Base-by-base conservation (phyloP, 2,797 vertebrate genomes). In the Sebastes steindachneri region DNA sequence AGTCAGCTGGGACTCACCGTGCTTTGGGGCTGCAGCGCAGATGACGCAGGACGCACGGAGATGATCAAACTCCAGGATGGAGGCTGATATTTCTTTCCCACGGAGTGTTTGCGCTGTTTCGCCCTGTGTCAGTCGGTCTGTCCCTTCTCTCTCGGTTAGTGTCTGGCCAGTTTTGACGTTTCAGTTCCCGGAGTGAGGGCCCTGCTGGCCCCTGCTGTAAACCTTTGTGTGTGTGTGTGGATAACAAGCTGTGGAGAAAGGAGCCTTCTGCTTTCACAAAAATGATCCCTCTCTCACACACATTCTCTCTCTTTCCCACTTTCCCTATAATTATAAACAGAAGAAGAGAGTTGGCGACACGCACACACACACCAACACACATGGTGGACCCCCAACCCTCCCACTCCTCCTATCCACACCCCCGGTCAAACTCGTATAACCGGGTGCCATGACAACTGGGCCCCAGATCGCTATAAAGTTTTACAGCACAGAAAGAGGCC, bases 401-500 rank as follows among this genome's bases (percentile, higher is more conserved):
- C 41, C 5, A 6, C 83, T 53, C 35, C 60, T 60, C 21, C 35
- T 55, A 63, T 55, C 55, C 77, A 72, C 65, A 77, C 66, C 58
- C 78, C 79, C 63, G 72, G 85, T 88, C 86, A 89, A 84, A 89
- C 93, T 94, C 90, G 84, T 95, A 95, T 94, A 94, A 94, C 90
- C 9, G 63, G 95, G 93, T 86, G 79, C 93, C 93, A 95, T 94
- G 94, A 90, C 93, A 92, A 95, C 95, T 31, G 65, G 91, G 91
- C 90, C 92, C 89, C 83, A 86, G 91, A 86, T 92, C 80, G 88
- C 86, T 85, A 87, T 95, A 95, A 95, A 94, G 80, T 94, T 95
- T 95, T 96, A 95, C 89, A 90, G 79, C 89, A 78, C 57, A 84
- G 91, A 86, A 78, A 84, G 84, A 89, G 73, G 83, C 82, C 89